Base-by-base conservation (phyloP, 1,140 invertebrate genomes). In the Littorina saxatilis region DNA sequence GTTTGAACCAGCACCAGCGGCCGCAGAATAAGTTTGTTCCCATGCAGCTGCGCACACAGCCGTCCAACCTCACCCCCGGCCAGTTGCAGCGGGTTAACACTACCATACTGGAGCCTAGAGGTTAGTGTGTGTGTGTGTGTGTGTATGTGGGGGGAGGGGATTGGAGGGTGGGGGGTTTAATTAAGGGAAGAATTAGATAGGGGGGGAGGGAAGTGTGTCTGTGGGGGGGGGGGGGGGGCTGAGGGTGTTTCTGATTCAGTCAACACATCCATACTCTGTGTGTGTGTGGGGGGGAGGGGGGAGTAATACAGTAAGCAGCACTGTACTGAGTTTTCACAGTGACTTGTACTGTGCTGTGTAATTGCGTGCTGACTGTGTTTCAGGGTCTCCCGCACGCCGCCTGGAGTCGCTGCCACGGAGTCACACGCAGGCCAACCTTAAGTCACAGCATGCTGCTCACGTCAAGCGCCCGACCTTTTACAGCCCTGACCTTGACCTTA, bases 11-110 rank as follows among this genome's bases (percentile, higher is more conserved):
- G 50, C 61, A 17, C 52, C 79, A 70, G 77, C 79, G 2, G 63
- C 47, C 58, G 29, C 77, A 87, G 75, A 83, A 77, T 68, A 85
- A 82, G 58, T 89, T 89, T 82, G 78, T 89, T 9, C 87, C 88
- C 4, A 87, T 87, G 84, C 88, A 89, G 78, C 75, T 87, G n/a
- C 43, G 88, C 50, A 85, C 88, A 35, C 86, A 87, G 55, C 87
- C 88, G 47, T 81, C 83, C 63, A 87, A 89, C 47, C 80, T 89
- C 17, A 76, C 84, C 9, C 55, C 81, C 3, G 76, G 47, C n/a
- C 84, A 87, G 61, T 80, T 87, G 27, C 86, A 87, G 37, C 80
- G 86, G 80, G 78, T 89, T 47, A 87, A 85, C 73, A 86, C 86
- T 13, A 86, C 85, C 15, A 80, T 89, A 29, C 73, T 76, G n/a